Conservation (phyloP, 2,888 invertebrate species). For the Stenichneumon culpator region DNA sequence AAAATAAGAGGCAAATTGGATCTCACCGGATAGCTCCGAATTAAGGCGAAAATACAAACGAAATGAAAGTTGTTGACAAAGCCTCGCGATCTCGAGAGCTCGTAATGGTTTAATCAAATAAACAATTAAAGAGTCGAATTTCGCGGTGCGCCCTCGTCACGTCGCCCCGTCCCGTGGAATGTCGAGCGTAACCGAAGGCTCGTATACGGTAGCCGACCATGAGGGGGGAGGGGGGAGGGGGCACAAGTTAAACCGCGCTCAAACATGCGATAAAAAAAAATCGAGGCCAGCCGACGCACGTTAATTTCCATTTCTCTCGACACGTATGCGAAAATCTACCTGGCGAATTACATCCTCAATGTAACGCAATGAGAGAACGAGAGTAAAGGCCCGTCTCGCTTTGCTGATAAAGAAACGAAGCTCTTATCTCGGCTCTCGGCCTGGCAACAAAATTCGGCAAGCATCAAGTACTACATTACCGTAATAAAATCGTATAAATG, state of each 20-base stretch:
- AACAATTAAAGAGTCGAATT: constrained; percentile 57
- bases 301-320: constrained; percentile 38
- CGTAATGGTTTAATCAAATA: constrained; percentile 43
- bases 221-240: background rate
- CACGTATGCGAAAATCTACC: background rate
- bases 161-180: constrained; percentile 23
- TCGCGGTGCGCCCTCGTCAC: constrained; percentile 35
- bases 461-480: background rate
- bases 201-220: constrained; percentile 27
- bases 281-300: constrained; percentile 43
- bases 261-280: constrained; percentile 55
- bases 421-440: background rate
- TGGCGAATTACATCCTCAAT: background rate
- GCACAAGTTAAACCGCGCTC: constrained; percentile 35
- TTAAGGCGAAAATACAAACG: constrained; percentile 14
- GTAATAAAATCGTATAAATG: no score
- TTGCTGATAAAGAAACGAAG: background rate
- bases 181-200: constrained; percentile 32
- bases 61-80: constrained; percentile 15
- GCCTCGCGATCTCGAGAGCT: constrained; percentile 12
- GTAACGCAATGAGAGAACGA: background rate
- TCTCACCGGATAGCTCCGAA: constrained; percentile 15
- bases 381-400: background rate
- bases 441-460: no score
- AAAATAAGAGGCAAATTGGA: constrained; percentile 34